Conservation (phyloP, 2,113 vertebrate species). For the Sinosuthora webbiana region DNA sequence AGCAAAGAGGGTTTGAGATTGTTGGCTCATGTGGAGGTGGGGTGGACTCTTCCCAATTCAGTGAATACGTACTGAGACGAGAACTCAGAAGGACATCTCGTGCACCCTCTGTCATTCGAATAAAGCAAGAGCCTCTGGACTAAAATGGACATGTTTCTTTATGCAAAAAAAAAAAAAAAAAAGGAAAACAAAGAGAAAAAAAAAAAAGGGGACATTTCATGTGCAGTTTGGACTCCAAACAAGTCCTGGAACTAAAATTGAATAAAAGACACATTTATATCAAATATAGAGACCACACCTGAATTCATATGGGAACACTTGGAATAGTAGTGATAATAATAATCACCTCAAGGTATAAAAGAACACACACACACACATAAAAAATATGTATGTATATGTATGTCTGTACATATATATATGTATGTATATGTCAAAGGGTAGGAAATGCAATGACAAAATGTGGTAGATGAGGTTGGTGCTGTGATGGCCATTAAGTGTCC, state of each 20-base stretch:
- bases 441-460: conserved; percentile 67
- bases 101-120: conserved; percentile 79
- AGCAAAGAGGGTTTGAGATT: conserved; percentile 91
- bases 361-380: background rate
- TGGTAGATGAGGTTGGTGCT: conserved; percentile 69
- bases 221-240: conserved; percentile 73
- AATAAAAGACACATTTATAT: conserved; percentile 80
- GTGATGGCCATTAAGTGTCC: conserved; percentile 71
- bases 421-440: conserved; percentile 76
- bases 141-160: conserved; percentile 78
- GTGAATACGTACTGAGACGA: conserved; percentile 89
- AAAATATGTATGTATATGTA: conserved; percentile 50
- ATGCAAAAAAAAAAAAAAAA: conserved; percentile 58
- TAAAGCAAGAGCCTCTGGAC: conserved; percentile 92
- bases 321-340: conserved; percentile 68
- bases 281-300: conserved; percentile 76
- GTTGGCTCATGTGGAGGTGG: conserved; percentile 92
- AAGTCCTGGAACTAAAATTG: conserved; percentile 73
- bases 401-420: conserved; percentile 66
- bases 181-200: background rate
- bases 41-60: conserved; percentile 95
- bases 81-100: conserved; percentile 82
- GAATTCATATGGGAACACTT: conserved; percentile 78
- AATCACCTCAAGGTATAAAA: conserved; percentile 73
- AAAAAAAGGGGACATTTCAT: conserved; percentile 55